Evolutionary conservation across 2,797 vertebrate genomes (phyloP).

Genomic region (Melanotaenia pygmaea): DNA sequence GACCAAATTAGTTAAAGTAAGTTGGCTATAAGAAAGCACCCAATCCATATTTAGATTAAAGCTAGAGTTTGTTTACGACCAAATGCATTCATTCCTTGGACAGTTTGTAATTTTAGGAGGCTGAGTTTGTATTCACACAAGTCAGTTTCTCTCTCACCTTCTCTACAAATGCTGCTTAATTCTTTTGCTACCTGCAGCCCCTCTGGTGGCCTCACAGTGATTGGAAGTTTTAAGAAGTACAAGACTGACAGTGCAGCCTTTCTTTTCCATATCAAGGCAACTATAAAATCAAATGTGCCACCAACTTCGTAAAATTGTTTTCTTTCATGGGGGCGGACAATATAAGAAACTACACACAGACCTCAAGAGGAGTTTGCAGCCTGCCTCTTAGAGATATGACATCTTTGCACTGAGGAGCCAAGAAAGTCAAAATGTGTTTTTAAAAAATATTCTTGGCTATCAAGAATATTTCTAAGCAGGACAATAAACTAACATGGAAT

Average conservation of each 20-base stretch:
- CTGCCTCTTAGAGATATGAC: conserved; percentile 58
- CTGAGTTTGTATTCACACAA: conserved; percentile 29
- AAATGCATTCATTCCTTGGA: conserved; percentile 19
- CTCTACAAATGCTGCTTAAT: conserved; percentile 17
- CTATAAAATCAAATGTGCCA: conserved; percentile 23
- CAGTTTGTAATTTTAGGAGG: conserved; percentile 38
- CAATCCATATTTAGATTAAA: conserved; percentile 37
- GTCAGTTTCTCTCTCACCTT: conserved; percentile 39
- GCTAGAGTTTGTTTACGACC: conserved; percentile 3
- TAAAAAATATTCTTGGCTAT: conserved; percentile 37
- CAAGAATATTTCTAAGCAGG: conserved; percentile 48
- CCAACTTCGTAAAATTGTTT: conserved; percentile 29
- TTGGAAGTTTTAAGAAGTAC: conserved; percentile 11
- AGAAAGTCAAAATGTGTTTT: conserved; percentile 40
- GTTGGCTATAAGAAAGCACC: conserved; percentile 13
- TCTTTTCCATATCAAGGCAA: conserved; percentile 33
- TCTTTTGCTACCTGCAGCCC: conserved; percentile 24
- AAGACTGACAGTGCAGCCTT: conserved; percentile 30
- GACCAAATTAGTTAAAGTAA: conserved; percentile 16
- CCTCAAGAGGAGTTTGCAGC: conserved; percentile 27
- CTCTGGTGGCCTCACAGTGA: conserved; percentile 19
- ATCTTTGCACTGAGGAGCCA: conserved; percentile 36
- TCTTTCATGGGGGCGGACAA: conserved; percentile 28
- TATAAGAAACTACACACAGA: conserved; percentile 22
- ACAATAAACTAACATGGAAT: conserved; percentile 8